A percentile compares a stretch with the other conserved stretches of the same genome.
Conservation (phyloP, 64 coral and sea anemone species). For the Catalaphyllia jardinei region DNA sequence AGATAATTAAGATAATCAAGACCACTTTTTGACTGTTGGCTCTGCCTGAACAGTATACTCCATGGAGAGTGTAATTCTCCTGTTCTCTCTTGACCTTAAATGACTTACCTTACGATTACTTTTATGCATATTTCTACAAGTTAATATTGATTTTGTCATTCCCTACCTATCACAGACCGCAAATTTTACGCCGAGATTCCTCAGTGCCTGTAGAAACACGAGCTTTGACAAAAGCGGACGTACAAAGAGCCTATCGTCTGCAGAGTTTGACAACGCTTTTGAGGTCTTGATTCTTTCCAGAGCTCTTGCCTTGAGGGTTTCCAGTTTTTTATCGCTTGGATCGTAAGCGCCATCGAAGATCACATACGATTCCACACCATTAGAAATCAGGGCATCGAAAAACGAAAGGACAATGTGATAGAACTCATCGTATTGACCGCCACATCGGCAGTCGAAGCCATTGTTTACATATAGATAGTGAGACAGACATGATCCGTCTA, state of each 20-base stretch:
- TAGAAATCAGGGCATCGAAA: constrained; percentile 46
- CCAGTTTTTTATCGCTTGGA: constrained; percentile 71
- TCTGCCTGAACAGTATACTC: neutral
- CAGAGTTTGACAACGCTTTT: constrained; percentile 13
- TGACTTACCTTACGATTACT: too few relatives aligned
- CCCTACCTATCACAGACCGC: constrained; percentile 81
- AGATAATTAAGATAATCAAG: too few relatives aligned
- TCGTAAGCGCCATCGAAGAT: constrained; percentile 71
- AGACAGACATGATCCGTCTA: constrained; percentile 66
- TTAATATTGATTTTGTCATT: too few relatives aligned
- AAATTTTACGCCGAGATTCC: constrained; percentile 49
- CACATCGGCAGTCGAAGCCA: constrained; percentile 54
- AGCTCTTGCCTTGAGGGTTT: constrained; percentile 30
- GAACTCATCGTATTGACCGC: constrained; percentile 70
- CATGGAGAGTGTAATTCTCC: too few relatives aligned
- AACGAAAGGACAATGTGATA: constrained; percentile 34
- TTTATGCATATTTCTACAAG: neutral
- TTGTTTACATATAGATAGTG: constrained; percentile 54
- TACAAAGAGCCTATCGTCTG: neutral
- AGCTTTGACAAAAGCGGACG: constrained; percentile 47
- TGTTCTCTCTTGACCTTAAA: too few relatives aligned
- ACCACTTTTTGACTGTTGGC: neutral
- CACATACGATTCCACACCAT: constrained; percentile 47
- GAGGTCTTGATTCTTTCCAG: constrained; percentile 31
- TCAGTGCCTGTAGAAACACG: constrained; percentile 66